Evolutionary conservation across 2,888 invertebrate species (phyloP).

Genomic region (Hydrotaea cyrtoneurina): DNA sequence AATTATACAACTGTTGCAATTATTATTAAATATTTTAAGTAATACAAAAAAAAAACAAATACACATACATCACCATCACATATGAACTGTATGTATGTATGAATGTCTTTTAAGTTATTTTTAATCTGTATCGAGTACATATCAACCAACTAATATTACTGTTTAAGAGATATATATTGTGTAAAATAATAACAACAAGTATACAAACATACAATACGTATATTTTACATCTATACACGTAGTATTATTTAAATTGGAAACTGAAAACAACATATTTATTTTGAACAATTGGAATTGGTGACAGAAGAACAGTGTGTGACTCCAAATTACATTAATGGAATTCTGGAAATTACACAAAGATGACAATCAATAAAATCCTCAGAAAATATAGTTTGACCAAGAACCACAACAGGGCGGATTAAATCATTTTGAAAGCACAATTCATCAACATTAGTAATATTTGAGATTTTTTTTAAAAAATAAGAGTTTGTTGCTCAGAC

Average conservation of each 20-base stretch:
- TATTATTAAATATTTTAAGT: constrained; percentile 43
- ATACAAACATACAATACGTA: constrained; percentile 1
- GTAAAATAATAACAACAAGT: constrained; percentile 6
- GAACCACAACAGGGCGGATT: too few species aligned
- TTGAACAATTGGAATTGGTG: too few species aligned
- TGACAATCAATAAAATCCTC: too few species aligned
- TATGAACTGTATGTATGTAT: not conserved
- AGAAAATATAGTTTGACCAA: too few species aligned
- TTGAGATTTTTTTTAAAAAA: too few species aligned
- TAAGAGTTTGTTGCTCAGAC: too few species aligned
- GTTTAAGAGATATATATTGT: not conserved
- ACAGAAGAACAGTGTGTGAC: too few species aligned
- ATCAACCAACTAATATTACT: constrained; percentile 29
- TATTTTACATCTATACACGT: not conserved
- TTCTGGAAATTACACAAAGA: too few species aligned
- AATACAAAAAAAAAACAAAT: not conserved
- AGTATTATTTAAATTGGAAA: constrained; percentile 8
- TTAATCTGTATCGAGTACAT: not conserved
- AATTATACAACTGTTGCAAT: constrained; percentile 62
- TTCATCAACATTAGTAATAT: too few species aligned
- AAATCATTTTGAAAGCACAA: too few species aligned
- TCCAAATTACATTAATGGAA: too few species aligned
- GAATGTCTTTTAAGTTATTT: constrained; percentile 18
- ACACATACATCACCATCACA: constrained; percentile 15
- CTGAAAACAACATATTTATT: not conserved